Conservation (phyloP, 2,888 invertebrate species). For the Ormia ochracea region DNA sequence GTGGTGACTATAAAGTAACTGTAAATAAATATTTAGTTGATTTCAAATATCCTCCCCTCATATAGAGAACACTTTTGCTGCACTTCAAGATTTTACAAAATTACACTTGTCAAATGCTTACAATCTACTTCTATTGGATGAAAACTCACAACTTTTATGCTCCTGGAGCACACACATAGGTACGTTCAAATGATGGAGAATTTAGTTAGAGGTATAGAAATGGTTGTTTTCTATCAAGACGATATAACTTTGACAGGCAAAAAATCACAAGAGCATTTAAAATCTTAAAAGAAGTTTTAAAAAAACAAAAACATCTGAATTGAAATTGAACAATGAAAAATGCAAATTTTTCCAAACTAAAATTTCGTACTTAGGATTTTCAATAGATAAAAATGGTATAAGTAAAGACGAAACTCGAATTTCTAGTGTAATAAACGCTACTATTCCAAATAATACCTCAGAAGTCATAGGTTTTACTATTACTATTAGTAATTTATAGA, state of each 20-base stretch:
- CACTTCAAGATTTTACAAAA: constrained; percentile 18
- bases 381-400: constrained; percentile 20
- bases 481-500: constrained; percentile 1
- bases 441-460: constrained; percentile 18
- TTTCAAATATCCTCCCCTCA: constrained; percentile 30
- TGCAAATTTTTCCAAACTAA: constrained; percentile 26
- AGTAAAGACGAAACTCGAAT: constrained; percentile 17
- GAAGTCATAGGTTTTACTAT: constrained; percentile 19
- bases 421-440: constrained; percentile 11
- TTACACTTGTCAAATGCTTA: not conserved
- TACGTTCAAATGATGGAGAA: not conserved
- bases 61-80: constrained; percentile 25
- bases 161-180: not conserved
- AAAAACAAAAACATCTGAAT: not conserved
- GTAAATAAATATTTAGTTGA: constrained; percentile 17
- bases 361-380: constrained; percentile 30
- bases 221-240: not conserved
- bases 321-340: constrained; percentile 6
- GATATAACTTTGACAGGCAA: not conserved
- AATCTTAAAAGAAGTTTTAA: not conserved
- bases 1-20: constrained; percentile 41
- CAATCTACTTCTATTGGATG: not conserved
- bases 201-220: not conserved
- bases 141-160: not conserved
- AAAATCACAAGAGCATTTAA: not conserved